Evolutionary conservation across 2,888 invertebrate species (phyloP).

Genomic region (Epirrhoe tristata): DNA sequence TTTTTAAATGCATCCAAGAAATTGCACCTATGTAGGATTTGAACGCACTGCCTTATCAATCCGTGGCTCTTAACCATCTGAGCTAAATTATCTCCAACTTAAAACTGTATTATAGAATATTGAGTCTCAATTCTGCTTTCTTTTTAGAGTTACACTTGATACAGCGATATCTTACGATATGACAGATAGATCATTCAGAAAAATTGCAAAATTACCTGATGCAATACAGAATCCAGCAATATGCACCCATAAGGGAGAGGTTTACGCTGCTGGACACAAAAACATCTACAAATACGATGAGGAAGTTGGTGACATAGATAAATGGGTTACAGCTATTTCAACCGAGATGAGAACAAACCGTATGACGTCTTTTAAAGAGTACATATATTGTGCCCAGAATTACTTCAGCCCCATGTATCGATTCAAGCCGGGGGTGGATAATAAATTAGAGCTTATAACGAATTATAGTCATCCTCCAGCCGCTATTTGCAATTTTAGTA

Average conservation of each 20-base stretch:
- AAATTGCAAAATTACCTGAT: slow-evolving; percentile 67
- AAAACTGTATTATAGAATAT: too few relatives aligned
- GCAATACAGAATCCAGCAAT: slow-evolving; percentile 71
- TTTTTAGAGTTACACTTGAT: slow-evolving; percentile 70
- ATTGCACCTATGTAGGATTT: too few relatives aligned
- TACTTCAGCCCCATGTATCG: slow-evolving; percentile 67
- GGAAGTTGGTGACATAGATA: slow-evolving; percentile 52
- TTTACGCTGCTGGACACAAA: slow-evolving; percentile 67
- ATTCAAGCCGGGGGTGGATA: slow-evolving; percentile 63
- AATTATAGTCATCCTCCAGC: slow-evolving; percentile 62
- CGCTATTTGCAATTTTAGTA: slow-evolving; percentile 67
- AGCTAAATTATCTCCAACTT: too few relatives aligned
- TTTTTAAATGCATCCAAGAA: too few relatives aligned
- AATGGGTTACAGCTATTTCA: slow-evolving; percentile 56
- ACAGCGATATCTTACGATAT: slow-evolving; percentile 67
- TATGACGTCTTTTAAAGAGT: slow-evolving; percentile 64
- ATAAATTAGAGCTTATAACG: slow-evolving; percentile 54
- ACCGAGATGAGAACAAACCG: slow-evolving; percentile 61
- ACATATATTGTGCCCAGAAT: slow-evolving; percentile 71
- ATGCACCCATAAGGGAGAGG: slow-evolving; percentile 60
- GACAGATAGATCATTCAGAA: slow-evolving; percentile 59
- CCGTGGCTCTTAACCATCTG: too few relatives aligned
- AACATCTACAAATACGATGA: slow-evolving; percentile 67
- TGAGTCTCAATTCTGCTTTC: background rate
- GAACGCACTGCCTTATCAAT: too few relatives aligned